These are phyloP conservation scores for Planococcus citri DNA, from an alignment of 1,140 invertebrate genomes.

Conservation along the genomic window DNA sequence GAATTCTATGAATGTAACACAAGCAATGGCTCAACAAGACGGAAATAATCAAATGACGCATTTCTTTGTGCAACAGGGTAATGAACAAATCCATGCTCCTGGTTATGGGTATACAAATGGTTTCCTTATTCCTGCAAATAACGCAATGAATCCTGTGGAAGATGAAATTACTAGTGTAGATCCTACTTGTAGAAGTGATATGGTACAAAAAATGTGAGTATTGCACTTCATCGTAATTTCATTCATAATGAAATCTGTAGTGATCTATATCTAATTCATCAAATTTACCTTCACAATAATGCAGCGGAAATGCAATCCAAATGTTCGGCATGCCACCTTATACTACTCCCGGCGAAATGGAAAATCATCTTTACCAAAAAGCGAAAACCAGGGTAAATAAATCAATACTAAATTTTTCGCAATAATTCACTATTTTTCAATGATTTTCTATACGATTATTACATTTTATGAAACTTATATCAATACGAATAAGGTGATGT, in stretches of 20 bases:
- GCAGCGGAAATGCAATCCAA: conserved; percentile 76
- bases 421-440: no score
- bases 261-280: neutral
- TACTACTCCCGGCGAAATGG: conserved; percentile 80
- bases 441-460: no score
- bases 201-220: conserved; percentile 63
- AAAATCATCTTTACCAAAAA: conserved; percentile 83
- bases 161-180: conserved; percentile 49
- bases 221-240: neutral
- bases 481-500: no score
- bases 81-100: no score
- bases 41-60: no score
- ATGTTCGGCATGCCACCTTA: conserved; percentile 61
- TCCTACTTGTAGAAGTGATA: conserved; percentile 53
- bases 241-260: neutral
- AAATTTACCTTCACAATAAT: conserved; percentile 31
- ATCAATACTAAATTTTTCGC: no score
- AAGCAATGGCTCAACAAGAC: no score
- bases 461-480: neutral
- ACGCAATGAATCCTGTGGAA: no score
- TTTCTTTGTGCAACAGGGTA: no score
- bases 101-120: no score
- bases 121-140: no score
- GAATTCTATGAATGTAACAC: no score
- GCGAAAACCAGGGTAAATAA: conserved; percentile 56